Base-by-base conservation (phyloP, 2,113 vertebrate species). In the Hippolais icterina region DNA sequence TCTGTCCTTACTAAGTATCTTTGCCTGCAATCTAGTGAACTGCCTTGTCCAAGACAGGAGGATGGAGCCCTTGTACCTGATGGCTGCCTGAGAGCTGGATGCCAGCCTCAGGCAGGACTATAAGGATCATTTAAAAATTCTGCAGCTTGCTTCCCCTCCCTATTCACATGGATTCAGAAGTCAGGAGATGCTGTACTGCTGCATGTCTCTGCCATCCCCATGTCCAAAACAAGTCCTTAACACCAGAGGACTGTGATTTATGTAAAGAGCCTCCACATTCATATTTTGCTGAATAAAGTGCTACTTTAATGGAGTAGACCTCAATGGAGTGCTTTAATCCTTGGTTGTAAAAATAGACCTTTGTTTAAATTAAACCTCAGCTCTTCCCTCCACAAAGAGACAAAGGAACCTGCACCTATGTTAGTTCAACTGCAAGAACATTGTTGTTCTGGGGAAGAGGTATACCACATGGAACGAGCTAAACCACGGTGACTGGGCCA, bases 391-490 rank as follows among this genome's bases (percentile, higher is more conserved):
- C 23, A 72, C 31, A 33, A 33, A 80, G 35, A 69, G 22, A 72
- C 44, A 82, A 61, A 63, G 18, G 25, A 77, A 68, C 19, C 11
- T 21, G 18, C 7, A 50, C 21, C 37, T 41, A 14, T 11, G 18
- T 24, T 44, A 78, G 39, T 31, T 78, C 39, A 63, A 29, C 77
- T 56, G 31, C 59, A 77, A 59, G 54, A 86, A 76, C 49, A 74
- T 3, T 29, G 23, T 2, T 0, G 23, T 2, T 0, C 46, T 57
- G 31, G 57, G n/a, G 14, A 90, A 69, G 35, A 83, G 63, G 44
- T 33, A 47, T 1, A 6, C 21, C 47, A 17, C 22, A 69, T 5
- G 0, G 1, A 85, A 28, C 0, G 3, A 83, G 12, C 37, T 83
- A 18, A 90, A 64, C 22, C 37, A 47, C 1, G 2, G 35, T 23